phyloP scores from a whole-genome alignment of 2,888 invertebrate species.

The Drosophila ochracea region DNA sequence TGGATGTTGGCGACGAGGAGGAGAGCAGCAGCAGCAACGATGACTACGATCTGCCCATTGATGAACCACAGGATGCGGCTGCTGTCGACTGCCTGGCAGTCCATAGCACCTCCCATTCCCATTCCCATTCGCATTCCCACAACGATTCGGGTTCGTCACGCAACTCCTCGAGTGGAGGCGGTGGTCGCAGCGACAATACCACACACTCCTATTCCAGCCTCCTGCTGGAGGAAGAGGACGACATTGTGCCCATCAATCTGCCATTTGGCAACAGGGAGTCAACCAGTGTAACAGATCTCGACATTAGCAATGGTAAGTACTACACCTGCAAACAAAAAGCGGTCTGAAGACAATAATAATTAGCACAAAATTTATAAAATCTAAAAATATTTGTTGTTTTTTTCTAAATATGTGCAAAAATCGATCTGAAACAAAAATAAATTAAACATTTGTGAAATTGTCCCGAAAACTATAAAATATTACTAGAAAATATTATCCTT shows the following conservation, averaged over 20 bases:
- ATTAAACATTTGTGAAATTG: no score
- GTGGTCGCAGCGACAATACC: slow-evolving; percentile 84
- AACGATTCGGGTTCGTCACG: slow-evolving; percentile 82
- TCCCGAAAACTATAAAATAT: no score
- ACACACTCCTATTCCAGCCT: slow-evolving; percentile 85
- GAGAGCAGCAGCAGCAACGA: slow-evolving; percentile 84
- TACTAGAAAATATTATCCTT: no score
- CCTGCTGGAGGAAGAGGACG: slow-evolving; percentile 85
- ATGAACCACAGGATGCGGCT: slow-evolving; percentile 77
- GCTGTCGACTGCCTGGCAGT: slow-evolving; percentile 46
- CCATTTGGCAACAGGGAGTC: slow-evolving; percentile 74
- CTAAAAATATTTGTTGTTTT: not conserved
- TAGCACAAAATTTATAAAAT: no score
- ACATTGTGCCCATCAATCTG: slow-evolving; percentile 82
- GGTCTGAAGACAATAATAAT: not conserved
- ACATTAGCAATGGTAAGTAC: slow-evolving; percentile 83
- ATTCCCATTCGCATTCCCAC: slow-evolving; percentile 58
- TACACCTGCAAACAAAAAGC: not conserved
- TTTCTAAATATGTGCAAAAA: not conserved
- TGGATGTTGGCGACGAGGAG: slow-evolving; percentile 65
- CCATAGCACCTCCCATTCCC: slow-evolving; percentile 52
- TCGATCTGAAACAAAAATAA: no score
- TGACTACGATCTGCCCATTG: slow-evolving; percentile 83
- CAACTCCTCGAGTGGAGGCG: slow-evolving; percentile 82
- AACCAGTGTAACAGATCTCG: slow-evolving; percentile 77